A percentile compares a stretch with the other conserved stretches of the same genome.
phyloP scores from a whole-genome alignment of 2,113 vertebrate genomes.

The Ptilorrhoa leucosticta region DNA sequence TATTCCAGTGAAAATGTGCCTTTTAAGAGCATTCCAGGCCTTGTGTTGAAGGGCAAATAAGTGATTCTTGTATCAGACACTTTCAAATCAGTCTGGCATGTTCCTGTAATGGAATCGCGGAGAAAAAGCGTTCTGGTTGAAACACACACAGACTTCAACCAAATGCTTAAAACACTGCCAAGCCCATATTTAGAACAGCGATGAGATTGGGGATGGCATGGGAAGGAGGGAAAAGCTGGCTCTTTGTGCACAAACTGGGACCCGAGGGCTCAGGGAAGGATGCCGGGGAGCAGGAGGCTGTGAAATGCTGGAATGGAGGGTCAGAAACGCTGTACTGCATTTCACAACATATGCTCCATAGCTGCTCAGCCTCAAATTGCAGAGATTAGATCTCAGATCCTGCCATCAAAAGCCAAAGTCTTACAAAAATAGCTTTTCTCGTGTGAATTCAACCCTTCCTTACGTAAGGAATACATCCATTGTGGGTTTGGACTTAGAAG shows the following conservation, averaged over 20 bases:
- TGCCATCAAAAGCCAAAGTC: neutral
- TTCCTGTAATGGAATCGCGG: neutral
- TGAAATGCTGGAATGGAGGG: slow-evolving; percentile 3
- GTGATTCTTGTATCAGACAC: neutral
- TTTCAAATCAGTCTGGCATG: neutral
- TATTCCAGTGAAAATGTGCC: neutral
- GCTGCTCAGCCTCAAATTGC: neutral
- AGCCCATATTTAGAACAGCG: neutral
- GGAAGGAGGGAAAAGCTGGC: slow-evolving; percentile 16
- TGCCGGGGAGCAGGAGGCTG: neutral
- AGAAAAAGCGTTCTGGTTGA: neutral
- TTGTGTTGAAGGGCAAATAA: neutral
- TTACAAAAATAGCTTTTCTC: neutral
- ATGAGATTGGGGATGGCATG: neutral
- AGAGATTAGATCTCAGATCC: neutral
- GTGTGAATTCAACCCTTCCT: neutral
- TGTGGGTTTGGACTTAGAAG: neutral
- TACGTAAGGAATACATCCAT: neutral
- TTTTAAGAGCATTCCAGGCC: neutral
- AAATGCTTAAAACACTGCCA: neutral
- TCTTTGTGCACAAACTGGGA: neutral
- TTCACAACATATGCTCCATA: neutral
- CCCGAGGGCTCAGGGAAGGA: neutral
- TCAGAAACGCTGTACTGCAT: neutral
- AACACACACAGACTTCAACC: neutral